Percentiles rank a stretch among this genome's conserved stretches.
These are phyloP conservation scores for Lochmaea crataegi DNA, from an alignment of 2,888 invertebrate species.

Conservation along the genomic window DNA sequence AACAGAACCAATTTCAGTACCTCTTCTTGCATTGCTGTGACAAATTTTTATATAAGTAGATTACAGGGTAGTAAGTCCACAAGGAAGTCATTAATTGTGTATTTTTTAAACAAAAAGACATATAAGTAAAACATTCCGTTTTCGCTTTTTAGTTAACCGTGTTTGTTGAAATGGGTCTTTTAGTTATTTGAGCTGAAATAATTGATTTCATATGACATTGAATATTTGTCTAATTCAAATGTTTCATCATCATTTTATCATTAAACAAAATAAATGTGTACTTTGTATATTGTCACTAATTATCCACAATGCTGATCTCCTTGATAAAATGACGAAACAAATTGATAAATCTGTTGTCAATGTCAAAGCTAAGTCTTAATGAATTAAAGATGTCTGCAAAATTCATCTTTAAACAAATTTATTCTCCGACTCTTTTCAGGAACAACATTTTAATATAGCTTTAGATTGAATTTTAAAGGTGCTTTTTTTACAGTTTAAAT, in stretches of 20 bases:
- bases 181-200: background rate
- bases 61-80: background rate
- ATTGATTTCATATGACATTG: no score
- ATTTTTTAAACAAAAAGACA: no score
- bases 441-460: no score
- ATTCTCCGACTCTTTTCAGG: no score
- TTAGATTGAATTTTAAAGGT: no score
- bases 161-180: no score
- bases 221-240: no score
- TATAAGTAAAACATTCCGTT: no score
- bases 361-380: background rate
- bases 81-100: background rate
- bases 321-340: background rate
- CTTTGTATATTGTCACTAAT: background rate
- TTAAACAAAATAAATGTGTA: background rate
- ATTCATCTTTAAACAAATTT: background rate
- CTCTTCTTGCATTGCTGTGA: slow-evolving; percentile 96
- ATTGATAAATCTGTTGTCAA: no score
- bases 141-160: no score
- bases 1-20: slow-evolving; percentile 93
- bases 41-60: slow-evolving; percentile 1
- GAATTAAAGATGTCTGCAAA: background rate
- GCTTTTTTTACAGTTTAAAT: no score
- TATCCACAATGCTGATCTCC: background rate
- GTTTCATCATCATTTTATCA: no score